These are phyloP conservation scores for Tillus elongatus DNA, from an alignment of 2,888 invertebrate genomes.

Conservation along the genomic window DNA sequence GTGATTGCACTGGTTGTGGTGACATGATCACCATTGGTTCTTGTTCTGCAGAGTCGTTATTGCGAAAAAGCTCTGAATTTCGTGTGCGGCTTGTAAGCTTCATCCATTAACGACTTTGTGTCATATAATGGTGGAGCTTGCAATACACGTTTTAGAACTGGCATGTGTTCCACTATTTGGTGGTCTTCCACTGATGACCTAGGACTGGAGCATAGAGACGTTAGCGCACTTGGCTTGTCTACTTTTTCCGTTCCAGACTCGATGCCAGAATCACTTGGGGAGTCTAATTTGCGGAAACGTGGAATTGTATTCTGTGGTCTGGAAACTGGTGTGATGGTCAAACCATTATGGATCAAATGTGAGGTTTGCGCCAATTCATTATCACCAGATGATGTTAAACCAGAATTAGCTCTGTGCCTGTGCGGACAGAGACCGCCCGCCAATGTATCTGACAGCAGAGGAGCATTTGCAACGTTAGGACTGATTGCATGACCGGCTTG, in stretches of 20 bases:
- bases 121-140: constrained; percentile 89
- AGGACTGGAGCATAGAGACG: constrained; percentile 79
- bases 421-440: constrained; percentile 67
- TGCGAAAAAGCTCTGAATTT: constrained; percentile 80
- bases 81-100: constrained; percentile 92
- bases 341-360: constrained; percentile 62
- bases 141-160: constrained; percentile 82
- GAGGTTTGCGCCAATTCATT: constrained; percentile 67
- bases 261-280: constrained; percentile 88
- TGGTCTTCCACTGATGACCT: constrained; percentile 76
- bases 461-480: constrained; percentile 63
- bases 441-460: constrained; percentile 63
- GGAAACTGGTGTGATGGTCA: constrained; percentile 62
- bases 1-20: constrained; percentile 34
- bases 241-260: constrained; percentile 87
- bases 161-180: constrained; percentile 78
- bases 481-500: constrained; percentile 33
- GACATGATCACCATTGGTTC: constrained; percentile 50
- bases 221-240: constrained; percentile 57
- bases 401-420: constrained; percentile 64
- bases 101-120: constrained; percentile 85
- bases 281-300: constrained; percentile 77
- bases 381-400: constrained; percentile 64
- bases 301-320: constrained; percentile 32
- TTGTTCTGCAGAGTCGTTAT: constrained; percentile 71